These are phyloP conservation scores for Synodontis membranacea DNA, from an alignment of 2,113 vertebrate genomes.

Conservation along the genomic window DNA sequence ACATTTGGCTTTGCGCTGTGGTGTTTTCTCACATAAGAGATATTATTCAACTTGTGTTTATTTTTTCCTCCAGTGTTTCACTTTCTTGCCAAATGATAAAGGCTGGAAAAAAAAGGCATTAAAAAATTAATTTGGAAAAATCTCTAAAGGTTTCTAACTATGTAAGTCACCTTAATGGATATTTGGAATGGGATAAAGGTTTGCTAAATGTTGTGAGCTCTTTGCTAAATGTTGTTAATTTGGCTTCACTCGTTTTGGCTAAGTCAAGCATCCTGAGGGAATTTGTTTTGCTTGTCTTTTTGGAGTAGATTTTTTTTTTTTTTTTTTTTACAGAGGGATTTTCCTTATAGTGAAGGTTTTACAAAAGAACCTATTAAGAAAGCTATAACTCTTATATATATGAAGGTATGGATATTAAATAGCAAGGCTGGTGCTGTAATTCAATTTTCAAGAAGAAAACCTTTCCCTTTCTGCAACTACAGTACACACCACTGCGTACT, in stretches of 20 bases:
- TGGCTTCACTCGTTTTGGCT: background rate
- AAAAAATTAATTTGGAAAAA: background rate
- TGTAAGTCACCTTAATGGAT: background rate
- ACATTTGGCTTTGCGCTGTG: background rate
- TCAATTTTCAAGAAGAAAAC: too few relatives aligned
- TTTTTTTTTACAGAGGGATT: background rate
- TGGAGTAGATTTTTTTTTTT: background rate
- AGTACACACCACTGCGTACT: too few relatives aligned
- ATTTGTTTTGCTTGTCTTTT: background rate
- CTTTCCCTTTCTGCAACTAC: too few relatives aligned
- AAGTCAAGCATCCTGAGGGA: background rate
- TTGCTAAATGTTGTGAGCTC: background rate
- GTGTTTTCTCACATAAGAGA: slow-evolving; percentile 9
- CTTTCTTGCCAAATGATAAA: background rate
- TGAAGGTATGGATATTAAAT: too few relatives aligned
- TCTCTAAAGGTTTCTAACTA: too few relatives aligned
- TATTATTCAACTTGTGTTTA: slow-evolving; percentile 1
- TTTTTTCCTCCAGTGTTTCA: background rate
- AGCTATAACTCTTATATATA: too few relatives aligned
- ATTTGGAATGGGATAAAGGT: background rate
- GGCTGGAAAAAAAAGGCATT: background rate
- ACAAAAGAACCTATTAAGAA: background rate
- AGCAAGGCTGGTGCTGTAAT: too few relatives aligned
- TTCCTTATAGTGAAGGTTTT: background rate
- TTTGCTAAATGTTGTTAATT: background rate